Conservation (phyloP, 2,888 invertebrate species). For the Panzeria rudis region DNA sequence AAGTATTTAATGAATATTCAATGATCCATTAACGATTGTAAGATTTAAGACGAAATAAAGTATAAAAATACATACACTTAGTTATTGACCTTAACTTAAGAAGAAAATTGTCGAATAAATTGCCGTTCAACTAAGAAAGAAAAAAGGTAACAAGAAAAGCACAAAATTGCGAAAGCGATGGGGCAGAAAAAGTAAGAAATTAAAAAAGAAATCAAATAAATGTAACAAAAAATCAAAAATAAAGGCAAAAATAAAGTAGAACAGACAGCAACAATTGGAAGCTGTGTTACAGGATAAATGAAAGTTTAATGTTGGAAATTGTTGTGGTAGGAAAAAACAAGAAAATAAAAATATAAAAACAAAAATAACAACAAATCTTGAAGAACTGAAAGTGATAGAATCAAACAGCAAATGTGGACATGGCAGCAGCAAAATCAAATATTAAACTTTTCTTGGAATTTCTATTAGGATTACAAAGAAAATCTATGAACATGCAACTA, state of each 20-base stretch:
- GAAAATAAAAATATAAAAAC: neutral
- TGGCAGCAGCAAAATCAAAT: too few species aligned
- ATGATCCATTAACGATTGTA: neutral
- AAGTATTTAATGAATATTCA: neutral
- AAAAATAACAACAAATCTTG: neutral
- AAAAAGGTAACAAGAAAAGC: neutral
- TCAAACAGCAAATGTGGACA: too few species aligned
- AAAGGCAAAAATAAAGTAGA: neutral
- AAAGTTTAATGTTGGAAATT: neutral
- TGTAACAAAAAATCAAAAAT: neutral
- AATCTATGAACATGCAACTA: too few species aligned
- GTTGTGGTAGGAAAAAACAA: neutral
- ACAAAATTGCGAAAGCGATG: neutral
- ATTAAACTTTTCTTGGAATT: neutral
- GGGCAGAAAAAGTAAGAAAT: conserved; percentile 5
- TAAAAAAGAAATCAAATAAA: neutral
- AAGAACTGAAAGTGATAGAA: neutral
- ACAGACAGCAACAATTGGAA: neutral
- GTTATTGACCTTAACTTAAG: conserved; percentile 1
- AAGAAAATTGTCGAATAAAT: conserved; percentile 31
- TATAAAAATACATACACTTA: conserved; percentile 3
- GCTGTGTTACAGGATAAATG: conserved; percentile 4
- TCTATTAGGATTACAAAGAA: too few species aligned
- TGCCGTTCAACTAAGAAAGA: neutral
- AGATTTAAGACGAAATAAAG: neutral